These are phyloP conservation scores for Sussaba pulchella DNA, from an alignment of 2,888 invertebrate genomes.

Conservation along the genomic window DNA sequence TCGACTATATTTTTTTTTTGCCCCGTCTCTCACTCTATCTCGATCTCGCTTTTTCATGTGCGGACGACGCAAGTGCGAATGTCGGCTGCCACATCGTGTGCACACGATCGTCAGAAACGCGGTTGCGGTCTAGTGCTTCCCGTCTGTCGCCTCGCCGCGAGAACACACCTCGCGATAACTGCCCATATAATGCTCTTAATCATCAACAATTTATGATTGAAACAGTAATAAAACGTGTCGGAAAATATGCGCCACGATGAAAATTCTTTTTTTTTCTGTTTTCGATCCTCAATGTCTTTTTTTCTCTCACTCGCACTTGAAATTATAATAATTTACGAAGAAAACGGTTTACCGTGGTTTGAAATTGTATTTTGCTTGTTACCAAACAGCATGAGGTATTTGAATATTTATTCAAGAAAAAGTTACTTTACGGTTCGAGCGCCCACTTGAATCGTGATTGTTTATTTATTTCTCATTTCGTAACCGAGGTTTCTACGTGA, in stretches of 20 bases:
- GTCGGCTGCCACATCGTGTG: neutral
- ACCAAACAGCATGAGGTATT: conserved; percentile 14
- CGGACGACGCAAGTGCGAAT: neutral
- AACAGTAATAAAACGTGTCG: conserved; percentile 45
- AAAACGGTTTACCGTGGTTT: conserved; percentile 38
- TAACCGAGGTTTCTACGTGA: conserved; percentile 25
- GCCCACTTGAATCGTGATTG: conserved; percentile 19
- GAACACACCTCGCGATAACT: conserved; percentile 58
- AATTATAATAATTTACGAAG: neutral
- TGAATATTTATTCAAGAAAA: conserved; percentile 58
- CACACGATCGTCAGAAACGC: conserved; percentile 49
- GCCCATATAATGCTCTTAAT: conserved; percentile 57
- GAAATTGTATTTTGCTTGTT: conserved; percentile 55
- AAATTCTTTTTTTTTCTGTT: conserved; percentile 18
- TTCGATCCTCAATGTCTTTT: neutral
- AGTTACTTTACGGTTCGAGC: conserved; percentile 12
- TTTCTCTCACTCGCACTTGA: neutral
- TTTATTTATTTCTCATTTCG: conserved; percentile 33
- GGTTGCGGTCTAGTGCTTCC: conserved; percentile 65
- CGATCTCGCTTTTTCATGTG: conserved; percentile 22
- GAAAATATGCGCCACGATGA: conserved; percentile 4
- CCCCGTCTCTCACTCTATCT: neutral
- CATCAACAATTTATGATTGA: conserved; percentile 54
- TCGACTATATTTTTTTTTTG: neutral
- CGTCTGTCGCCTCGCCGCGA: conserved; percentile 56